These are phyloP conservation scores for Patella pellucida DNA, from an alignment of 2,888 invertebrate species.

Conservation along the genomic window DNA sequence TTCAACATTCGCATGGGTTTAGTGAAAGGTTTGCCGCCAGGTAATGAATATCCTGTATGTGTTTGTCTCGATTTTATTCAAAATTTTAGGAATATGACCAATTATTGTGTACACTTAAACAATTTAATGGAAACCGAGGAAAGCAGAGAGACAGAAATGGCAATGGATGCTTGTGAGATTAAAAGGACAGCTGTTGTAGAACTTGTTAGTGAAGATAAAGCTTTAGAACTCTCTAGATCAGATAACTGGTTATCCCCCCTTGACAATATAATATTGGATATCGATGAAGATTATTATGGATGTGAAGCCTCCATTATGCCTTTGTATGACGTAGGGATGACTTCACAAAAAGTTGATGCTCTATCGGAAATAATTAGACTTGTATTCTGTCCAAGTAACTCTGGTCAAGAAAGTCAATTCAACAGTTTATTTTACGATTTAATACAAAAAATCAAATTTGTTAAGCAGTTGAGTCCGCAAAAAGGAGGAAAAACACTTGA, in stretches of 20 bases:
- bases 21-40: not conserved
- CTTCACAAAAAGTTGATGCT: slow-evolving; percentile 29
- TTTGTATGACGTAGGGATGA: slow-evolving; percentile 41
- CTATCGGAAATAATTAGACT: slow-evolving; percentile 37
- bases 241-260: slow-evolving; percentile 29
- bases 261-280: slow-evolving; percentile 51
- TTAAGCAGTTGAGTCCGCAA: not conserved
- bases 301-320: slow-evolving; percentile 51
- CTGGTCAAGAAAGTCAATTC: slow-evolving; percentile 41
- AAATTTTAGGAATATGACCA: not conserved
- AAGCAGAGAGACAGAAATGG: not conserved
- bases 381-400: slow-evolving; percentile 45
- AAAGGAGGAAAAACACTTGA: not conserved
- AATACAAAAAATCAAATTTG: slow-evolving; percentile 12
- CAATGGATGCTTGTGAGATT: not conserved
- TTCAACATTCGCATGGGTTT: not conserved
- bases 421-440: slow-evolving; percentile 35
- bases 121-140: not conserved
- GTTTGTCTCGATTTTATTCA: not conserved
- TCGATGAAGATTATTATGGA: slow-evolving; percentile 61
- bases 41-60: not conserved
- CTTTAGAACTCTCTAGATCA: slow-evolving; percentile 33
- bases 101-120: not conserved
- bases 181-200: slow-evolving; percentile 24
- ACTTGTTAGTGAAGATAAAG: slow-evolving; percentile 44